Conservation (phyloP, 2,113 vertebrate genomes). For the Cyanistes caeruleus region DNA sequence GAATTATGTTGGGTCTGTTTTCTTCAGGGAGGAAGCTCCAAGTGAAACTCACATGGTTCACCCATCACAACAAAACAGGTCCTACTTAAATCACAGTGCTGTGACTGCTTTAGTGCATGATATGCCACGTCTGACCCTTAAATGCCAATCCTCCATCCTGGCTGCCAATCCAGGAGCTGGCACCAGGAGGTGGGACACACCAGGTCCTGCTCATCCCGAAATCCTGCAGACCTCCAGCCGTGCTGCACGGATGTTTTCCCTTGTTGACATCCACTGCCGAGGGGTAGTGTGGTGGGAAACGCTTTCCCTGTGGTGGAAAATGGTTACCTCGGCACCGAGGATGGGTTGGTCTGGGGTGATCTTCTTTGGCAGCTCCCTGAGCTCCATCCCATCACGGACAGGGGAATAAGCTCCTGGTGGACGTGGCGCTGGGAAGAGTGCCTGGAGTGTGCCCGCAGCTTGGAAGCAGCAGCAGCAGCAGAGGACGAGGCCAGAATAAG, state of each 20-base stretch:
- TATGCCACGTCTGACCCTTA: background rate
- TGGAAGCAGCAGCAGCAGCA: background rate
- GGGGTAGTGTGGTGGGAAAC: background rate
- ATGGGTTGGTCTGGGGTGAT: background rate
- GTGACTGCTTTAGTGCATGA: background rate
- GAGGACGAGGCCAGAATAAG: conserved; percentile 30
- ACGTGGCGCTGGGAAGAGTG: background rate
- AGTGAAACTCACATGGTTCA: background rate
- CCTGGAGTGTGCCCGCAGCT: background rate
- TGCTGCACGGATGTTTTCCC: rapidly evolving
- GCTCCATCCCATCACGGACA: background rate
- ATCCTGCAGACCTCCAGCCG: background rate
- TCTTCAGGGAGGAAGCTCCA: background rate
- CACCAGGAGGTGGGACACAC: background rate
- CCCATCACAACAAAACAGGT: background rate
- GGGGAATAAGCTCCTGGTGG: background rate
- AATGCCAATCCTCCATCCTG: background rate
- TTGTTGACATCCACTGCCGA: background rate
- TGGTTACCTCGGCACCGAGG: rapidly evolving
- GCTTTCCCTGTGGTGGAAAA: background rate
- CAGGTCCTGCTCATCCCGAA: background rate
- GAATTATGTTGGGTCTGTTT: background rate
- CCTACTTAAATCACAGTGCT: background rate
- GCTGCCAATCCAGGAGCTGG: background rate
- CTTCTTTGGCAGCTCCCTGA: background rate